Conservation (phyloP, 2,113 vertebrate genomes). For the Myotis davidii region DNA sequence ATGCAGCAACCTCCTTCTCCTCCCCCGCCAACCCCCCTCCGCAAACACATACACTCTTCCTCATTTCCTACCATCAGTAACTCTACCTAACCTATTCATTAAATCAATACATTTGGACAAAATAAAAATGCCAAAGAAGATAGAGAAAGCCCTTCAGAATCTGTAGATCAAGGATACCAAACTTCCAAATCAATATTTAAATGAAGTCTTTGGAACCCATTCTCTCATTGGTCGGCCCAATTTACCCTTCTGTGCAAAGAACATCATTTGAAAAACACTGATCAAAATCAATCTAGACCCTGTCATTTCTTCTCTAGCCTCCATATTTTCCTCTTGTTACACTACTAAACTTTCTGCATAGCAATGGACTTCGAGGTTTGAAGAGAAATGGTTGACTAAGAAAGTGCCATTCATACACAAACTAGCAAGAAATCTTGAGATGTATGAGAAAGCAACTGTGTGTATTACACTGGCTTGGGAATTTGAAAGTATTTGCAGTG, state of each 20-base stretch:
- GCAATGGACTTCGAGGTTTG: not conserved
- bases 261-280: not conserved
- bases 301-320: not conserved
- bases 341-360: not conserved
- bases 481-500: not conserved
- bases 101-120: not conserved
- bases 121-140: not conserved
- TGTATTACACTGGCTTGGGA: not conserved
- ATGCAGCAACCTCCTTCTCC: not conserved
- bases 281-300: not conserved
- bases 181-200: not conserved
- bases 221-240: too few species aligned
- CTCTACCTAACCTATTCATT: not conserved
- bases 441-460: not conserved
- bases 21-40: fast-evolving
- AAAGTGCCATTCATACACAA: not conserved
- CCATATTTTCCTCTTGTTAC: not conserved
- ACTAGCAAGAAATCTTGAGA: not conserved
- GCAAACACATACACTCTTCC: not conserved
- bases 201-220: not conserved
- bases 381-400: not conserved
- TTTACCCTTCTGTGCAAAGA: not conserved
- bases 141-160: not conserved
- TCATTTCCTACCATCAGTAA: not conserved
- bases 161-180: not conserved